Base-by-base conservation (phyloP, 2,888 invertebrate genomes). In the Drosophila nigricruria region DNA sequence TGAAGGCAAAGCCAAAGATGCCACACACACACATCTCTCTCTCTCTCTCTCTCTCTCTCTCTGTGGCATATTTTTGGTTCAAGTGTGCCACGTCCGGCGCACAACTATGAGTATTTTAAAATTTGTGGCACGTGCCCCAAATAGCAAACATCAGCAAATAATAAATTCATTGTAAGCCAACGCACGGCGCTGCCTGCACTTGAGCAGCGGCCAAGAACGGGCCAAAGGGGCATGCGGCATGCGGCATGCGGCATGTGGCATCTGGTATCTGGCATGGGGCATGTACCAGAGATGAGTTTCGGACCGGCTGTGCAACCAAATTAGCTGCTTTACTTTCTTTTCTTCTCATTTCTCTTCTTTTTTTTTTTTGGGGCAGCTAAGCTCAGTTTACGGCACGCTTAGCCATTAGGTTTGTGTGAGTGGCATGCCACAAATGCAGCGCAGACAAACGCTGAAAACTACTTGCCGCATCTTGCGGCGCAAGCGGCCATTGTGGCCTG, bases 141-240 rank as follows among this genome's bases (percentile, higher is more conserved):
- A 89, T 91, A 82, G 91, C 82, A 91, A 90, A 89, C 89, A 91
- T 90, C 81, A 90, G 88, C 90, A 91, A 89, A 91, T 87, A 91
- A 90, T 90, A 90, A 90, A 89, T 90, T 89, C 88, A 72, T 77
- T 85, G 77, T 86, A 73, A 81, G 83, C 77, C 73, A 70, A 47
- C 60, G 72, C 70, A 65, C 70, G 69, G 64, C 67, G 38, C 57
- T 63, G 54, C 58, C 64, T 52, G 49, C 52, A 77, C 73, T 64
- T 40, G 27, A 43, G 54, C 45, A 67, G 30, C 14, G 49, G 32
- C 30, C 36, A 20, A 23, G 23, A 10, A n/a, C 5, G 27, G 16
- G 18, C 38, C 27, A 27, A 3, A 5, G 40, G 40, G 40, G 14
- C n/a, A 27, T 5, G 43, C 14, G 18, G 54, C 9, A 20, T 30